Percentiles rank a stretch among this genome's conserved stretches.
Evolutionary conservation across 1,140 invertebrate species (phyloP).

Genomic region (Triops longicaudatus): DNA sequence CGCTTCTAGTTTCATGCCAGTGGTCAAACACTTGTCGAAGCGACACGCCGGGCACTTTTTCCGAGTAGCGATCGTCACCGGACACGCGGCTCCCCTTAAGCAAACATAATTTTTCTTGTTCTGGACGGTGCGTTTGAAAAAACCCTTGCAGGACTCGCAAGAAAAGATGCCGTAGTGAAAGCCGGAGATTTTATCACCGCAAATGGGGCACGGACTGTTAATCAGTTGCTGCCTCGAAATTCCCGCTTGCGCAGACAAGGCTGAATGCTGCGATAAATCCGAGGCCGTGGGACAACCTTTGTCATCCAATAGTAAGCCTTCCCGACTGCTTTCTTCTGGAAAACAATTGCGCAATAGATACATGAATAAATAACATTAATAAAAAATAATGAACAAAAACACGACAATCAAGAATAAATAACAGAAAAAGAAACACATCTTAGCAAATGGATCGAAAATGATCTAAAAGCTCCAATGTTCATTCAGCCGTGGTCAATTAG

Average conservation of each 20-base stretch:
- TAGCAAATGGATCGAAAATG: no score
- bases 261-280: slow-evolving; percentile 43
- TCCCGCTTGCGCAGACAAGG: slow-evolving; percentile 54
- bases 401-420: no score
- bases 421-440: no score
- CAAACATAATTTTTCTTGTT: slow-evolving; percentile 96
- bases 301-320: slow-evolving; percentile 32
- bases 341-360: no score
- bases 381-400: no score
- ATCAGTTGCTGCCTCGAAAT: slow-evolving; percentile 77
- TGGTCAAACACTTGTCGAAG: slow-evolving; percentile 91
- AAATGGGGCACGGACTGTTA: slow-evolving; percentile 86
- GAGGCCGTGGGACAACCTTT: slow-evolving; percentile 36
- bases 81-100: slow-evolving; percentile 78
- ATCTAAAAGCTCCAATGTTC: no score
- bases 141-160: slow-evolving; percentile 60
- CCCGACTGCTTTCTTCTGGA: slow-evolving; percentile 24
- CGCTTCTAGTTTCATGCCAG: slow-evolving; percentile 96
- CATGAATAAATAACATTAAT: no score
- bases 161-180: slow-evolving; percentile 91
- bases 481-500: no score
- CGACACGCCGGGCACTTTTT: slow-evolving; percentile 96
- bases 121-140: slow-evolving; percentile 96
- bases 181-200: slow-evolving; percentile 88
- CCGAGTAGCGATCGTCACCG: slow-evolving; percentile 79